Conservation (phyloP, 1,140 invertebrate species). For the Apis florea region DNA sequence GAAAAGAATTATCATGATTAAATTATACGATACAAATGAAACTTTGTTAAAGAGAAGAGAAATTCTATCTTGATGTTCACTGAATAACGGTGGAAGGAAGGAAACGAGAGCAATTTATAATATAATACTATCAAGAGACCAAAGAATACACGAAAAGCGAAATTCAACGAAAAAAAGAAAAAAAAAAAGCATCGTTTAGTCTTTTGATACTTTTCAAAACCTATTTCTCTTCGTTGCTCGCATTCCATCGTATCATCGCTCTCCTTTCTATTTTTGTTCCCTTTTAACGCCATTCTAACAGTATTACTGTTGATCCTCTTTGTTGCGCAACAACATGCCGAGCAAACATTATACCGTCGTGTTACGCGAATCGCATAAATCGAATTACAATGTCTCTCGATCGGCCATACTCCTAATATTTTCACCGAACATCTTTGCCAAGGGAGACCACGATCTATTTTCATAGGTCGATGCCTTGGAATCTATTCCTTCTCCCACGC, state of each 20-base stretch:
- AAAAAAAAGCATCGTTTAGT: not conserved
- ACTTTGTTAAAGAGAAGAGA: slow-evolving; percentile 4
- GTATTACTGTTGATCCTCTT: not conserved
- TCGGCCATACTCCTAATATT: not conserved
- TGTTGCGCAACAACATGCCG: not conserved
- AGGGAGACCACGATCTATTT: not conserved
- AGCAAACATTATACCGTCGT: not conserved
- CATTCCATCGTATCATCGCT: not conserved
- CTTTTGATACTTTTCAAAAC: not conserved
- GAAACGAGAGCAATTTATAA: not conserved
- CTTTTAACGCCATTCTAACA: not conserved
- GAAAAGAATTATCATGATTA: not conserved
- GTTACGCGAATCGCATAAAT: not conserved
- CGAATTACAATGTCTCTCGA: not conserved
- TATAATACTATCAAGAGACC: not conserved
- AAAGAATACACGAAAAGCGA: slow-evolving; percentile 1
- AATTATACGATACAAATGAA: not conserved
- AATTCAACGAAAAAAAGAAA: not conserved
- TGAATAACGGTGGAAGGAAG: not conserved
- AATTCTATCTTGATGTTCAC: slow-evolving; percentile 3
- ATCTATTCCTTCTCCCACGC: not conserved
- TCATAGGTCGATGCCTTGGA: not conserved
- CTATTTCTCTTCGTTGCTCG: not conserved
- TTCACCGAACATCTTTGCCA: not conserved
- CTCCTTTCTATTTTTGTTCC: not conserved